Base-by-base conservation (phyloP, 2,113 vertebrate genomes). In the Plecotus auritus region DNA sequence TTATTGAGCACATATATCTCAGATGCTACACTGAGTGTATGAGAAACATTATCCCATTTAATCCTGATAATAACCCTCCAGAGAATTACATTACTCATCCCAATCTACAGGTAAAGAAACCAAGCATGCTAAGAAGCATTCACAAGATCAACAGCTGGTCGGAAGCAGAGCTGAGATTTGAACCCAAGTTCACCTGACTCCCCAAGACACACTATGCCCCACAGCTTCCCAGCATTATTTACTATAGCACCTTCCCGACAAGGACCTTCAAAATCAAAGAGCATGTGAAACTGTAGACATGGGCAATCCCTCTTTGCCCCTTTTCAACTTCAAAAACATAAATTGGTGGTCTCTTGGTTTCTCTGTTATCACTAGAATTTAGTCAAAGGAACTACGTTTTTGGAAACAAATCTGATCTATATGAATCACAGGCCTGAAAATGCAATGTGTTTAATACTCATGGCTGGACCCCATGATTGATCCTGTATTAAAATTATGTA, bases 241-340 rank as follows among this genome's bases (percentile, higher is more conserved):
- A 30, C 28, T 4, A 1, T 0, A 28, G 35, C 35, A 8, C 16
- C 5, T 2, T 8, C 72, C n/a, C 67, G 17, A 26, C 2, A 16
- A 78, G 7, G 11, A 69, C 59, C 49, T 47, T 22, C 28, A 0
- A 59, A 40, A n/a, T 17, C 87, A 51, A 66, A 80, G 66, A 51
- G 9, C 37, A 6, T 0, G 0, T 18, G 32, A 26, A 16, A 26
- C 42, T 47, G 4, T 1, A 35, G 59, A 80, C 11, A 16, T 0
- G 5, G 13, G 12, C 3, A 12, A 23, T 28, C 51, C 56, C 77
- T 28, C 42, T 70, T n/a, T 32, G 49, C 10, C 83, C 11, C 47
- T 26, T 30, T 4, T 49, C 16, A 80, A 45, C 37, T 76, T 92
- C 30, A 86, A 30, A 93, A 94, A 81, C 61, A 28, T 30, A 56